phyloP scores from a whole-genome alignment of 2,888 invertebrate species.

The Neuroscelio doddi region DNA sequence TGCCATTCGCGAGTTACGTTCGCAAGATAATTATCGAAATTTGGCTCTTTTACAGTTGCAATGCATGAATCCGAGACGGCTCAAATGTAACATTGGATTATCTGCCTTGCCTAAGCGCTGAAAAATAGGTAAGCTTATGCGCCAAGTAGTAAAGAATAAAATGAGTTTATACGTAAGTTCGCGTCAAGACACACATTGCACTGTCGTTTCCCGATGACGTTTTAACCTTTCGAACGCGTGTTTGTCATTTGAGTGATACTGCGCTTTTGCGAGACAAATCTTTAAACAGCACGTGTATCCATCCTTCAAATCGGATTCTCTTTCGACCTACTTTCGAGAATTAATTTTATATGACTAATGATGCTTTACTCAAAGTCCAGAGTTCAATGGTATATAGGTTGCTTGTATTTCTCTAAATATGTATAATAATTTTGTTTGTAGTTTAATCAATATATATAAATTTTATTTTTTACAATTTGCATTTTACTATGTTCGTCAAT shows the following conservation, averaged over 20 bases:
- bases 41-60: constrained; percentile 54
- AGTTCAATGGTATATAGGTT: constrained; percentile 8
- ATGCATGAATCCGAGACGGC: constrained; percentile 57
- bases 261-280: constrained; percentile 25
- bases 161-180: constrained; percentile 17
- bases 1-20: constrained; percentile 62
- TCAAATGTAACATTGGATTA: constrained; percentile 54
- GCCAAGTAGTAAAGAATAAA: background rate
- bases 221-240: constrained; percentile 62
- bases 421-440: constrained; percentile 22
- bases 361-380: background rate
- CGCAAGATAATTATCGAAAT: constrained; percentile 55
- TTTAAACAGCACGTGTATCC: constrained; percentile 4
- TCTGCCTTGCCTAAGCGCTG: constrained; percentile 36
- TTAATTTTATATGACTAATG: background rate
- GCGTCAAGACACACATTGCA: constrained; percentile 24
- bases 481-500: too few species aligned
- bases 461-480: too few species aligned
- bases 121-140: constrained; percentile 49
- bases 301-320: background rate
- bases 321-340: background rate
- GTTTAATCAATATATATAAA: background rate
- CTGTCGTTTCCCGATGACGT: constrained; percentile 54
- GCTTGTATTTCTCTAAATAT: constrained; percentile 7
- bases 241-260: constrained; percentile 35